Conservation (phyloP, 2,888 invertebrate species). For the Lycocerus yunnanus region DNA sequence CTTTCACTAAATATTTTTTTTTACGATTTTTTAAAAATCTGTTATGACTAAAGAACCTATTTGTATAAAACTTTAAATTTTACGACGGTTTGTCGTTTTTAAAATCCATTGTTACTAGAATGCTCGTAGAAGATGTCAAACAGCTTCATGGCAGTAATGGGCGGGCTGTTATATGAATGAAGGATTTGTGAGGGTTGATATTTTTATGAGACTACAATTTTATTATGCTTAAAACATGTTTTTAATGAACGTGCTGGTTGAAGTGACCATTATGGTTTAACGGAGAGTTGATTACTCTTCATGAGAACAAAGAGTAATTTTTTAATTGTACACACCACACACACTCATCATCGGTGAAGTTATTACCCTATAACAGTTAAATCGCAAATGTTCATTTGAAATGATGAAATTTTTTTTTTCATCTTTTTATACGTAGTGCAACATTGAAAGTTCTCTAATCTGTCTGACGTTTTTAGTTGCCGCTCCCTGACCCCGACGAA, state of each 20-base stretch:
- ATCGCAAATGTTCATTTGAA: neutral
- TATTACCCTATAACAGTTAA: neutral
- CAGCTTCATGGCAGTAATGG: constrained; percentile 9
- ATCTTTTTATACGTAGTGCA: too few species aligned
- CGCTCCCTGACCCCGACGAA: constrained; percentile 24
- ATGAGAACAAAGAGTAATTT: neutral
- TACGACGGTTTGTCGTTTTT: neutral
- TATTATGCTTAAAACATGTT: neutral
- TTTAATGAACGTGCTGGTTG: neutral
- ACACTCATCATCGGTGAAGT: neutral
- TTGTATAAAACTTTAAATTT: neutral
- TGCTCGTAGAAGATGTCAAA: constrained; percentile 14
- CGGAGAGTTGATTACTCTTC: neutral
- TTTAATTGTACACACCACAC: neutral
- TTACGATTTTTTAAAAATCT: neutral
- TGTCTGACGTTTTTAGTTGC: constrained; percentile 20
- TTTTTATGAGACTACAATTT: neutral
- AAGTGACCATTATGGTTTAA: neutral
- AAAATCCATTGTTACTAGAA: neutral
- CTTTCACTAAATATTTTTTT: neutral
- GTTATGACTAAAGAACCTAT: too few species aligned
- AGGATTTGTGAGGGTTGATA: constrained; percentile 12
- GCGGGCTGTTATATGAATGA: constrained; percentile 15
- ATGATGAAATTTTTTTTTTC: neutral
- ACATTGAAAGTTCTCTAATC: constrained; percentile 18